Conservation (phyloP, 2,113 vertebrate species). For the Synchiropus splendidus region DNA sequence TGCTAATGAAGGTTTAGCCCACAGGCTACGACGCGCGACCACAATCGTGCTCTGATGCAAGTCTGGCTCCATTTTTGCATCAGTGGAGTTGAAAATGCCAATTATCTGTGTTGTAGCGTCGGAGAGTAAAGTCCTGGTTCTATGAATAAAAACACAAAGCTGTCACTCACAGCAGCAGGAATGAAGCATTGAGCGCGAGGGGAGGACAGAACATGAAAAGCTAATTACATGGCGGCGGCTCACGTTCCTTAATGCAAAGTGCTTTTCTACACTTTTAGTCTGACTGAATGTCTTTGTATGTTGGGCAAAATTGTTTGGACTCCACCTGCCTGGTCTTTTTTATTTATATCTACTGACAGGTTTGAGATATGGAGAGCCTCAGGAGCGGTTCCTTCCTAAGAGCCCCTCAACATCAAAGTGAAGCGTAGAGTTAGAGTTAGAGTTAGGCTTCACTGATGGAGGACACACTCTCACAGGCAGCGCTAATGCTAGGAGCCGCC, state of each 20-base stretch:
- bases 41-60: constrained; percentile 37
- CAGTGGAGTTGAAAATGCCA: constrained; percentile 25
- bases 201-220: constrained; percentile 17
- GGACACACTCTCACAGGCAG: too few species aligned
- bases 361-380: too few species aligned
- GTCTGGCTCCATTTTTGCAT: constrained; percentile 13
- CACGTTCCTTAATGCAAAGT: constrained; percentile 9
- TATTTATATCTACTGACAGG: too few species aligned
- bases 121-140: constrained; percentile 4
- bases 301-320: too few species aligned
- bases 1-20: constrained; percentile 33
- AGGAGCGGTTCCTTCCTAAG: too few species aligned
- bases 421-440: too few species aligned
- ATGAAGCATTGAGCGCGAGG: constrained; percentile 16
- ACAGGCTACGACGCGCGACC: constrained; percentile 23
- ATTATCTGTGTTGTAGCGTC: constrained; percentile 32
- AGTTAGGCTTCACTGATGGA: too few species aligned
- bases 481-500: too few species aligned
- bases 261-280: constrained; percentile 1
- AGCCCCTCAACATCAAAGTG: too few species aligned
- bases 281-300: too few species aligned
- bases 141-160: constrained; percentile 14
- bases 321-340: too few species aligned
- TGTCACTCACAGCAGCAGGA: constrained; percentile 41
- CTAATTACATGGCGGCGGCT: constrained; percentile 48